Base-by-base conservation (phyloP, 2,888 invertebrate genomes). In the Drosophila anomalata region DNA sequence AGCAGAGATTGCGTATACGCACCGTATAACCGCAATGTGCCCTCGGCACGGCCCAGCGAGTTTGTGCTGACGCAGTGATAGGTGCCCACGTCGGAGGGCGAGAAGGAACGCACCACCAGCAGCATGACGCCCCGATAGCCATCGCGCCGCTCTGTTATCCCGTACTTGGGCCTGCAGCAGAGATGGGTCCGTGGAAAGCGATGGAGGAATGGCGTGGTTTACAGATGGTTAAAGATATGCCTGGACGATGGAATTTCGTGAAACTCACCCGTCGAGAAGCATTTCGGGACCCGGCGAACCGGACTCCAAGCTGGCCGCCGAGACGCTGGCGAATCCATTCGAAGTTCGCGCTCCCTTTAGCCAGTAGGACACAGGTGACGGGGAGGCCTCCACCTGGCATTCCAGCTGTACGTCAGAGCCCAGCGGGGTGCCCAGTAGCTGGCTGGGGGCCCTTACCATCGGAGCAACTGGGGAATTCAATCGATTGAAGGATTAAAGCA, bases 351-450 rank as follows among this genome's bases (percentile, higher is more conserved):
- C 90, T 6, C 92, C 92, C 79, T 92, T 92, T 5, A 92, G 78
- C 92, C 92, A 92, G 79, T 92, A 92, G 59, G 92, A 92, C 24
- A 92, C 92, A 8, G 92, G 92, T 8, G 91, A 90, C 17, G 97
- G 97, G 88, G 95, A 96, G 1, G 97, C 97, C 89, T 97, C 97
- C 56, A 97, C 96, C 91, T 95, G 95, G 90, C 97, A 97, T 90
- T 97, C 96, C 47, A 97, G 92, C 79, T 96, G 95, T 33, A 97
- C 97, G 90, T 97, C 96, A 0, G 96, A 96, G 56, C 96, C 96
- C 46, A 97, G 92, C 1, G 97, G 97, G 1, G 97, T 96, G 17
- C 97, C 97, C 52, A 97, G 93, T 84, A 97, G 93, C 92, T 97
- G 97, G 92, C 96, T 97, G 81, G 97, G 96, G 81, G 97, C 97